Base-by-base conservation (phyloP, 2,888 invertebrate species). In the Clitarchus hookeri region DNA sequence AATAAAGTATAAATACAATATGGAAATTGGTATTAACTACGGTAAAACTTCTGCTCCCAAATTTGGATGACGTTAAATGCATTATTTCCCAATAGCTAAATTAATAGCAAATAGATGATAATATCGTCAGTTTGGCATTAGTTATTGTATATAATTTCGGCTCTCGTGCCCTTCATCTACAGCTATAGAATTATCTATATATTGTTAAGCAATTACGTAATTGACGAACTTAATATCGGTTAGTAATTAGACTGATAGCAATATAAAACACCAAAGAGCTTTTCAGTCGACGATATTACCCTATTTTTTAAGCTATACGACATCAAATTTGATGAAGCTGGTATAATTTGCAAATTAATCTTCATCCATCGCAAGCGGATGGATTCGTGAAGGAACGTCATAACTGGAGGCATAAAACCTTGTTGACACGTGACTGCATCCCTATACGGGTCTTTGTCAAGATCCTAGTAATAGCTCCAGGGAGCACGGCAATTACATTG, bases 271-370 rank as follows among this genome's bases (percentile, higher is more conserved):
- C 65, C n/a, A 23, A 8, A 65, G 65, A 23, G 23, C 65, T n/a
- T 65, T 65, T 65, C n/a, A 16, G 8, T 65, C 65, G 65, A 65
- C 23, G 65, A 65, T 9, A n/a, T 65, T n/a, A n/a, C 65, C n/a
- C 23, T n/a, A 65, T 65, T 65, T 65, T 53, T 16, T 16, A 16
- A 16, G 65, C 19, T 65, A 16, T 19, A 65, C 2, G 65, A 19
- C 65, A 65, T n/a, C 19, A 65, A 23, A 65, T 65, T 65, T 19
- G 65, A 65, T 65, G 65, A 65, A 65, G 65, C n/a, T 65, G 65
- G 65, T n/a, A 65, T 65, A 65, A 65, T 65, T 65, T 65, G 65
- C 65, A 65, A 65, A 65, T 65, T 65, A 65, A 65, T 65, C 65
- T 65, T 23, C 65, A n/a, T 23, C n/a, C 65, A n/a, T 65, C 65